Evolutionary conservation across 1,140 invertebrate species (phyloP).

Genomic region (Schlechtendalia chinensis): DNA sequence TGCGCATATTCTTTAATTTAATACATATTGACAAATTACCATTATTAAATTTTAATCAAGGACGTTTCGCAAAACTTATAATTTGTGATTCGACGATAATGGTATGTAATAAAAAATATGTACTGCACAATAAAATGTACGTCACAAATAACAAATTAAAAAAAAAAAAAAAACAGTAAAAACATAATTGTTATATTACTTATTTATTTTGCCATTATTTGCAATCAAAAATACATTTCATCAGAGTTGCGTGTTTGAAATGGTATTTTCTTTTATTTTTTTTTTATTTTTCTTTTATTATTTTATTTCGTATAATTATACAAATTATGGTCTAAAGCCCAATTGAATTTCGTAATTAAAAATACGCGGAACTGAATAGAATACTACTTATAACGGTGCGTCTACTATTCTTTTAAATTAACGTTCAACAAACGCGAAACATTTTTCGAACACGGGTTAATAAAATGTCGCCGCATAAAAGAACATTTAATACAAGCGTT

Average conservation of each 20-base stretch:
- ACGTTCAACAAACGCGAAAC: too few species aligned
- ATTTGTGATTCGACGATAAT: conserved; percentile 39
- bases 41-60: conserved; percentile 46
- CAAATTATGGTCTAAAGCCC: background rate
- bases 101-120: conserved; percentile 15
- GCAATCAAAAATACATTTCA: conserved; percentile 30
- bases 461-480: too few species aligned
- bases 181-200: conserved; percentile 38
- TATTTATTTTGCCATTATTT: conserved; percentile 39
- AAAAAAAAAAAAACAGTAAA: background rate
- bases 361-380: conserved; percentile 2
- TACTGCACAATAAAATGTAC: conserved; percentile 29
- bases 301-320: background rate
- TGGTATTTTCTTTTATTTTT: background rate
- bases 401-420: too few species aligned
- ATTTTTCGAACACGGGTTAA: too few species aligned
- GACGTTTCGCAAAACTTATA: conserved; percentile 36
- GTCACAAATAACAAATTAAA: conserved; percentile 13
- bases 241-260: conserved; percentile 38
- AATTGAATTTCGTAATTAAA: conserved; percentile 38
- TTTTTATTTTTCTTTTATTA: background rate
- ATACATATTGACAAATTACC: conserved; percentile 39
- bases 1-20: conserved; percentile 28
- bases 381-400: background rate
- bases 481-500: too few species aligned